Base-by-base conservation (phyloP, 2,888 invertebrate species). In the Scaptodrosophila latifasciaeformis region DNA sequence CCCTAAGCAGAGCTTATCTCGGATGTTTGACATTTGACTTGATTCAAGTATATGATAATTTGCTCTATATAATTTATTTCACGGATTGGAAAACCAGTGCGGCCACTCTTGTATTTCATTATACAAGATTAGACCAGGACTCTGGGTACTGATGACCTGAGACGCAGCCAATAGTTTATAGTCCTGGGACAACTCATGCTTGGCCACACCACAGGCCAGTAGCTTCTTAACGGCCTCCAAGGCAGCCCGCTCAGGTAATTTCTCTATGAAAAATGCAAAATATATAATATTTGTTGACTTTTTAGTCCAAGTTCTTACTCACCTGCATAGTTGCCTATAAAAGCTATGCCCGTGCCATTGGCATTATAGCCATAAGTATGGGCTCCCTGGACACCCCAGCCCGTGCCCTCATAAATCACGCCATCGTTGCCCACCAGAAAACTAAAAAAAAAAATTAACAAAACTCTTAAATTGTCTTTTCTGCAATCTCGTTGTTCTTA, bases 351-450 rank as follows among this genome's bases (percentile, higher is more conserved):
- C n/a, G 91, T 87, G 17, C 91, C 90, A 66, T 87, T 89, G 21
- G 79, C 84, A 75, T 92, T 91, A 65, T 89, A 91, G 4, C 88
- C 88, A 9, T 85, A 87, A 0, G 90, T 89, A 64, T 91, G 91
- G 0, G 90, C 88, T 0, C 91, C 91, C 7, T 87, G 86, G 31
- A 87, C 86, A 3, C 88, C 86, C 91, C 91, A 92, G 1, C 91
- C 91, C 1, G 88, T 82, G 1, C 91, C 92, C 83, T 91, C 91
- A 67, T 91, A 92, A 7, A 92, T 86, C 27, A 89, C 87, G 3
- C 91, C 91, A 72, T 91, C 91, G 21, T 89, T 89, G 4, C 91
- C 91, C 49, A 92, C 87, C 57, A 91, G 70, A 61, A 90, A 90
- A 40, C 90, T 90, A 46, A 13, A 53, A 42, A 44, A 40, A 2